Evolutionary conservation across 2,888 invertebrate species (phyloP).

Genomic region (Geophilus truncorum): DNA sequence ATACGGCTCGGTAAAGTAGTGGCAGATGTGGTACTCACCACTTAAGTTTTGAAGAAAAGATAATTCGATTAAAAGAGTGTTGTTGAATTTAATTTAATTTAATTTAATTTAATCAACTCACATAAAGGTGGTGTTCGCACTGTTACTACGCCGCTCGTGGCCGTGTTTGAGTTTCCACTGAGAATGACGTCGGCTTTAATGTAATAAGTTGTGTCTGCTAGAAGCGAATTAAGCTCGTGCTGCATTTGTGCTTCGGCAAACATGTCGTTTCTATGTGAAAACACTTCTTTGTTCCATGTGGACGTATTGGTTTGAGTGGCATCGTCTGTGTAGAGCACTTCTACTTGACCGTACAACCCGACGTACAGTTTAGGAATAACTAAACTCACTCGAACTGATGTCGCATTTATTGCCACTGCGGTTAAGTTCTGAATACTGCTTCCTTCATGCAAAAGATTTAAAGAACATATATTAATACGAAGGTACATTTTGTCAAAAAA

Average conservation of each 20-base stretch:
- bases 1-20: conserved; percentile 59
- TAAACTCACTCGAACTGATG: conserved; percentile 73
- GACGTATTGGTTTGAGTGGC: conserved; percentile 41
- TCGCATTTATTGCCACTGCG: conserved; percentile 65
- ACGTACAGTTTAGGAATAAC: conserved; percentile 75
- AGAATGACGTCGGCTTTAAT: conserved; percentile 74
- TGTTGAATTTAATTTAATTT: not conserved
- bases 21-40: conserved; percentile 47
- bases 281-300: conserved; percentile 74
- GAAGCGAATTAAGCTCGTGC: conserved; percentile 70
- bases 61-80: not conserved
- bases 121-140: conserved; percentile 61
- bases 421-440: conserved; percentile 41
- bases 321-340: conserved; percentile 73
- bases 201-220: conserved; percentile 73
- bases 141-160: conserved; percentile 68
- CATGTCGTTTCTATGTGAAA: conserved; percentile 78
- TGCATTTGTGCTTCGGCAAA: conserved; percentile 80
- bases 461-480: not conserved
- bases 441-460: conserved; percentile 35
- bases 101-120: conserved; percentile 36
- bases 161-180: conserved; percentile 69
- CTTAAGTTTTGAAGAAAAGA: not conserved
- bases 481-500: too few relatives aligned
- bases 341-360: conserved; percentile 79